A percentile compares a stretch with the other conserved stretches of the same genome.
These are phyloP conservation scores for Etheostoma nigrum DNA, from an alignment of 2,797 vertebrate species.

Conservation along the genomic window DNA sequence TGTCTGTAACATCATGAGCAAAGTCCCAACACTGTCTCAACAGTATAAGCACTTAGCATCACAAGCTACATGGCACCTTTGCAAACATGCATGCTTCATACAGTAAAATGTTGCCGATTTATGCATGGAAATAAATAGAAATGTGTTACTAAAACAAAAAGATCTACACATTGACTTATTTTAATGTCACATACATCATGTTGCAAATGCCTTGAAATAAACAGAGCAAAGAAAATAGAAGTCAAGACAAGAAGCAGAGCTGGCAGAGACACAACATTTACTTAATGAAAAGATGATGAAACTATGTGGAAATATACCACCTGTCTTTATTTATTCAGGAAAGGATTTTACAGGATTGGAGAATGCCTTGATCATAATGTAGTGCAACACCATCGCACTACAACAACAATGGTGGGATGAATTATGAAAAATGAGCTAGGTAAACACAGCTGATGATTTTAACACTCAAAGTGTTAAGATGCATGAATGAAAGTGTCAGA, in stretches of 20 bases:
- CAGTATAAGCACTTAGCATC: background rate
- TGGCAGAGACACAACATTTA: background rate
- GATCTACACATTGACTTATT: background rate
- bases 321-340: background rate
- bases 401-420: conserved; percentile 6
- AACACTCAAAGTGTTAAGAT: conserved; percentile 12
- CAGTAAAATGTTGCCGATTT: background rate
- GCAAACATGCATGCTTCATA: background rate
- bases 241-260: background rate
- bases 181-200: background rate
- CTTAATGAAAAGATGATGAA: background rate
- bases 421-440: background rate
- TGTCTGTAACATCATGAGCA: background rate
- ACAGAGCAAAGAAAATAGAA: background rate
- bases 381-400: background rate
- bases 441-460: conserved; percentile 23
- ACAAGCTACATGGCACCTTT: background rate
- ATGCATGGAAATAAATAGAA: background rate
- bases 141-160: background rate
- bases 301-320: background rate
- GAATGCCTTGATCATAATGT: background rate
- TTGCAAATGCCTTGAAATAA: background rate
- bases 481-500: conserved; percentile 42
- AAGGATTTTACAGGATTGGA: background rate
- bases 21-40: background rate